Evolutionary conservation across 2,797 vertebrate genomes (phyloP).

Genomic region (Octomys mimax): DNA sequence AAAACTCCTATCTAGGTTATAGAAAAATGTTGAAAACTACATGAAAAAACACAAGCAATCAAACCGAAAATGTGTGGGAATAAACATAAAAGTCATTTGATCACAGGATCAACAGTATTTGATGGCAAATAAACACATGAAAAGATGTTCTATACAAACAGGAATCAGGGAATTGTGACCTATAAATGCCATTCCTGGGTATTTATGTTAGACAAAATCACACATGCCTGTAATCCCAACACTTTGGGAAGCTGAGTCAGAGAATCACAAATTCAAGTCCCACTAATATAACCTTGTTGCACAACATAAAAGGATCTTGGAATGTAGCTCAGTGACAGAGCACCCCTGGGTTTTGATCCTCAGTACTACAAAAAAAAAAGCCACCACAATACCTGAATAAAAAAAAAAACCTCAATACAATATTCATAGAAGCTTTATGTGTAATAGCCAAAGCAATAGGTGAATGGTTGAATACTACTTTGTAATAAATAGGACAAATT

Average conservation of each 20-base stretch:
- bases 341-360: background rate
- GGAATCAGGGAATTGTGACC: background rate
- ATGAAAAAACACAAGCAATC: background rate
- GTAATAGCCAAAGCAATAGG: background rate
- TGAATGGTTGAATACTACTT: background rate
- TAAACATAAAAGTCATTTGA: background rate
- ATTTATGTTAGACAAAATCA: background rate
- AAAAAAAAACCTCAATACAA: background rate
- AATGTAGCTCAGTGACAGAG: background rate
- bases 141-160: background rate
- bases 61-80: background rate
- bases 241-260: background rate
- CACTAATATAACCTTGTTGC: background rate
- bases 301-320: background rate
- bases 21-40: conserved; percentile 6
- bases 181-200: background rate
- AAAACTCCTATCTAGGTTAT: background rate
- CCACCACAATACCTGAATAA: background rate
- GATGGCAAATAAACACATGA: background rate
- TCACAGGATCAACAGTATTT: background rate
- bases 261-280: background rate
- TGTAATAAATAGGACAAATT: conserved; percentile 10
- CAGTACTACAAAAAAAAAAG: background rate
- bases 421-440: conserved; percentile 10
- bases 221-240: background rate